These are phyloP conservation scores for Geophilus truncorum DNA, from an alignment of 2,888 invertebrate genomes.

Conservation along the genomic window DNA sequence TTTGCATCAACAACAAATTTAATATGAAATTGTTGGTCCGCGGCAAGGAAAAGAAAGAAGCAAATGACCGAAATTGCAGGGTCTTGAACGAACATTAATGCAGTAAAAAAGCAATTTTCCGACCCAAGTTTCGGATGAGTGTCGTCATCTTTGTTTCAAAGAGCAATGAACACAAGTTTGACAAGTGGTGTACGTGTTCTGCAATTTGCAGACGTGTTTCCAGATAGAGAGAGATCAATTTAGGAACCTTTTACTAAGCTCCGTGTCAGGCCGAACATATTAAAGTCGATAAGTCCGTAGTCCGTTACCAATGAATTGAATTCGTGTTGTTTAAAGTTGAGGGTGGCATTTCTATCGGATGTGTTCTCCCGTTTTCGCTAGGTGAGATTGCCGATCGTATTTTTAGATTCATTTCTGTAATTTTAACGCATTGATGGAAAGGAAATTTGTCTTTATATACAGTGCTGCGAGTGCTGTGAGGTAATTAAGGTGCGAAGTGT, in stretches of 20 bases:
- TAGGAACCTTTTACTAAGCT: slow-evolving; percentile 2
- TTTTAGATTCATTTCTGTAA: not conserved
- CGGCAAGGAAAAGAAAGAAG: not conserved
- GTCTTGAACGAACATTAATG: not conserved
- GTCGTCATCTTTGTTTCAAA: not conserved
- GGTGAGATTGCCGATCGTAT: not conserved
- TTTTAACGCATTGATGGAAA: not conserved
- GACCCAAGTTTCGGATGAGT: not conserved
- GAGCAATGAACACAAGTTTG: slow-evolving; percentile 23
- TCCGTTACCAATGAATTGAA: not conserved
- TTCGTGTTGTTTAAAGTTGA: slow-evolving; percentile 7
- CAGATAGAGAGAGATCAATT: slow-evolving; percentile 20
- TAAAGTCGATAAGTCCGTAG: slow-evolving; percentile 9
- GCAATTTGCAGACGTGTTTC: slow-evolving; percentile 27
- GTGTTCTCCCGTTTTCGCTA: not conserved
- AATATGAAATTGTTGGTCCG: not conserved
- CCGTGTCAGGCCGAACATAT: slow-evolving; percentile 18
- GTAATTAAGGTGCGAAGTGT: not conserved
- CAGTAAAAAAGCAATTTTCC: not conserved
- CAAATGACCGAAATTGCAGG: not conserved
- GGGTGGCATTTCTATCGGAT: not conserved
- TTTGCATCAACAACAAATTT: not conserved
- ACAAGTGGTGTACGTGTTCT: slow-evolving; percentile 25
- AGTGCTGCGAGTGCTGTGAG: not conserved
- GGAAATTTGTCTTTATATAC: not conserved